Conservation (phyloP, 2,113 vertebrate genomes). For the Neotoma lepida region DNA sequence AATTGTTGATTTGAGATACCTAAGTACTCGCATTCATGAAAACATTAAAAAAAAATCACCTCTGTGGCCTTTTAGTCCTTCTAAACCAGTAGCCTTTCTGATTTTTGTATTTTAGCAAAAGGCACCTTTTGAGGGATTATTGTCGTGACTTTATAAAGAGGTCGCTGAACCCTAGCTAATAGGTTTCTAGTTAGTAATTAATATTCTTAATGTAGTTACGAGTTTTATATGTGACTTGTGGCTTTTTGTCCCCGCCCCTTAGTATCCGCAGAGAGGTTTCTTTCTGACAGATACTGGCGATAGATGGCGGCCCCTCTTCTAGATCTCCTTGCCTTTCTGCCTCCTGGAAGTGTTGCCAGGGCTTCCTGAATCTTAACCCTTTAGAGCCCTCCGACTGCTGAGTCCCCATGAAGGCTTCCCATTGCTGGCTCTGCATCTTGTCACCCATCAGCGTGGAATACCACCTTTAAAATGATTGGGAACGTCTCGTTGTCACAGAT, state of each 20-base stretch:
- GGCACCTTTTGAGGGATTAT: neutral
- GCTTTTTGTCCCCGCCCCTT: neutral
- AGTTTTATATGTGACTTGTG: slow-evolving; percentile 22
- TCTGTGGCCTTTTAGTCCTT: neutral
- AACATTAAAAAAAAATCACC: neutral
- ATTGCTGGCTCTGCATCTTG: neutral
- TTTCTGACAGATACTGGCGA: neutral
- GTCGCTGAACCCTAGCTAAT: slow-evolving; percentile 12
- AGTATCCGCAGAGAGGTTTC: neutral
- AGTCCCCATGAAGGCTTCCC: neutral
- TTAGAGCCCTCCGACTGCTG: neutral
- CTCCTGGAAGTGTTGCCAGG: neutral
- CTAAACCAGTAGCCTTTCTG: neutral
- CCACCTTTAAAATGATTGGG: neutral
- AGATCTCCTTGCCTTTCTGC: neutral
- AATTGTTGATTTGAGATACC: slow-evolving; percentile 33
- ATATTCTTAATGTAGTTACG: slow-evolving; percentile 3
- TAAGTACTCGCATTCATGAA: slow-evolving; percentile 18
- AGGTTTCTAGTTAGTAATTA: slow-evolving; percentile 15
- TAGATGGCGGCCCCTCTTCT: neutral
- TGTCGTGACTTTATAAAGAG: slow-evolving; percentile 16
- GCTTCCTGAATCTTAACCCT: slow-evolving; percentile 43
- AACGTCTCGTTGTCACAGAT: slow-evolving; percentile 18
- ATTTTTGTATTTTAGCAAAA: slow-evolving; percentile 42
- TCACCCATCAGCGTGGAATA: neutral